phyloP scores from a whole-genome alignment of 2,113 vertebrate genomes.

The Aythya baeri region DNA sequence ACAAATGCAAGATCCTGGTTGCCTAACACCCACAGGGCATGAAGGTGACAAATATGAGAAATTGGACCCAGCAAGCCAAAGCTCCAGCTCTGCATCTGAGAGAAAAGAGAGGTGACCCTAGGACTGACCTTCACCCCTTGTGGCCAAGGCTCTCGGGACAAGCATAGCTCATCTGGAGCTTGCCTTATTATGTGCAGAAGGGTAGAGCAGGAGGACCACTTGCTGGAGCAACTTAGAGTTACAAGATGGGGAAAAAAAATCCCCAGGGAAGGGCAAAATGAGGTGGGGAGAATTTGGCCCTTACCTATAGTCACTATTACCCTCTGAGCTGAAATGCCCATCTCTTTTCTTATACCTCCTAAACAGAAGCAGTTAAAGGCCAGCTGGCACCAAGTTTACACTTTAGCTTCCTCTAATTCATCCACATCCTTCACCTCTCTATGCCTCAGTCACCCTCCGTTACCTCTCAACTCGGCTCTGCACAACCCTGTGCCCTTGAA shows the following conservation, averaged over 20 bases:
- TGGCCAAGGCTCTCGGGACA: background rate
- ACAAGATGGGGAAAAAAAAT: background rate
- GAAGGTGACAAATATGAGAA: background rate
- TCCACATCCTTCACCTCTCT: background rate
- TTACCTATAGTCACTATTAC: background rate
- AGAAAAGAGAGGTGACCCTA: background rate
- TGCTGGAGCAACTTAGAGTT: background rate
- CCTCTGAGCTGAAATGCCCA: background rate
- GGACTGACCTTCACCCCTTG: background rate
- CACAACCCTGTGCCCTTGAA: background rate
- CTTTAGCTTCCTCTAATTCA: background rate
- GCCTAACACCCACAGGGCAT: background rate
- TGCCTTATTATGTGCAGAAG: background rate
- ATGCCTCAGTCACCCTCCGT: background rate
- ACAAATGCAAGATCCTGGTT: background rate
- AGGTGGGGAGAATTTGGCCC: background rate
- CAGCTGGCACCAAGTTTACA: rapidly evolving
- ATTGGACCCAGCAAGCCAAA: background rate
- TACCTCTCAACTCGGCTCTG: background rate
- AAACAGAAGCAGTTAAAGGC: background rate
- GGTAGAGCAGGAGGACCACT: no score
- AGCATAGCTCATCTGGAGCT: background rate
- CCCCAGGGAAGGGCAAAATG: background rate
- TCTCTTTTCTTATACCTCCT: background rate
- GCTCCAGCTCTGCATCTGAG: background rate